A percentile compares a stretch with the other conserved stretches of the same genome.
phyloP scores from a whole-genome alignment of 2,113 vertebrate species.

The Paratilapia polleni region DNA sequence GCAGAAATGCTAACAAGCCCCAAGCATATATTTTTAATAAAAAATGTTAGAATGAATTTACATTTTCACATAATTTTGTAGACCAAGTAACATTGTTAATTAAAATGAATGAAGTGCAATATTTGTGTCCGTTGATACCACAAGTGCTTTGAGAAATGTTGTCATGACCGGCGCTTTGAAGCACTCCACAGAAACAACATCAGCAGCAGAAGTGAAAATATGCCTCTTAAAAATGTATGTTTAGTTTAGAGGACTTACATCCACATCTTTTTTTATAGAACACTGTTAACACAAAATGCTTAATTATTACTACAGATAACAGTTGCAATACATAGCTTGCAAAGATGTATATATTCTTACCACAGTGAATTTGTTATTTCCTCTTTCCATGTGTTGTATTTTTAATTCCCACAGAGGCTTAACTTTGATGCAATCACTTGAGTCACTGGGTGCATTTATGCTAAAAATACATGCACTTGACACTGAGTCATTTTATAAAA shows the following conservation, averaged over 20 bases:
- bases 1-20: constrained; percentile 41
- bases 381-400: constrained; percentile 16
- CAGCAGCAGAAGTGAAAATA: constrained; percentile 3
- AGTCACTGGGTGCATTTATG: constrained; percentile 20
- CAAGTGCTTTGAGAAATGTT: neutral
- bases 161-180: constrained; percentile 30
- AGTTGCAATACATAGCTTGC: neutral
- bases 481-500: constrained; percentile 35
- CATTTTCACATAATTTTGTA: constrained; percentile 48
- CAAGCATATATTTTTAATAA: constrained; percentile 55
- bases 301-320: constrained; percentile 1
- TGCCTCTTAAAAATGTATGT: neutral
- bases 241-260: neutral
- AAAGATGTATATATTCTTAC: constrained; percentile 3
- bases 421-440: constrained; percentile 25
- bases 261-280: neutral
- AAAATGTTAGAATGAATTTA: constrained; percentile 46
- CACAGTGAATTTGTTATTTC: neutral
- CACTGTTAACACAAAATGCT: neutral
- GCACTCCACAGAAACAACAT: constrained; percentile 16
- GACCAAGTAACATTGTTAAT: constrained; percentile 52
- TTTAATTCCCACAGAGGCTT: constrained; percentile 9
- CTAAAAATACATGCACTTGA: constrained; percentile 61
- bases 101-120: constrained; percentile 51
- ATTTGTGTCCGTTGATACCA: constrained; percentile 23